A percentile compares a stretch with the other conserved stretches of the same genome.
Evolutionary conservation across 1,140 invertebrate species (phyloP).

Genomic region (Caenorhabditis latens): DNA sequence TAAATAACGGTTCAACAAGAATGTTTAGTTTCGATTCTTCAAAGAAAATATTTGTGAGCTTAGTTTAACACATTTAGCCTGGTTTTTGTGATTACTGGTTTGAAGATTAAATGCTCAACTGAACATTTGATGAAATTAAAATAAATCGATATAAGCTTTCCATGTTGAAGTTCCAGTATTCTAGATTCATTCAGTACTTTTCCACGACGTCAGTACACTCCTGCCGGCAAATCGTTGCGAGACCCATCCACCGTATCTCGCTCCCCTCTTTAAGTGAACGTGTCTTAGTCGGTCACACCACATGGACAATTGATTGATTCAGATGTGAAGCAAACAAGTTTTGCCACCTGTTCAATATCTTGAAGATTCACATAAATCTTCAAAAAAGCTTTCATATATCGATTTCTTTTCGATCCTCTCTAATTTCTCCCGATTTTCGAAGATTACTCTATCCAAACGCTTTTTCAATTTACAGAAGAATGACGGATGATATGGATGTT

Average conservation of each 20-base stretch:
- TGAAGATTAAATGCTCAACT: no score
- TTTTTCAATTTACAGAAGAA: constrained; percentile 12
- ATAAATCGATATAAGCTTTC: no score
- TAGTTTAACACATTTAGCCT: no score
- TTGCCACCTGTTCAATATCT: constrained; percentile 30
- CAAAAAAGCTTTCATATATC: neutral
- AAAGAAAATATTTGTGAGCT: no score
- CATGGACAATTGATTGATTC: constrained; percentile 13
- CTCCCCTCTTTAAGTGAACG: constrained; percentile 24
- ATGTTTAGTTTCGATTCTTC: no score
- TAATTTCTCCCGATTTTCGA: neutral
- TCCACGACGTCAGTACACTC: constrained; percentile 4
- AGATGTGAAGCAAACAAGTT: constrained; percentile 10
- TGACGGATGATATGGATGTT: constrained; percentile 23
- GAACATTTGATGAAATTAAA: no score
- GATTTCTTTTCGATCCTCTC: neutral
- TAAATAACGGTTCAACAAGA: no score
- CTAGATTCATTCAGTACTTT: neutral
- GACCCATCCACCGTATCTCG: neutral
- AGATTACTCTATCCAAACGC: no score
- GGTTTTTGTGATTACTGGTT: no score
- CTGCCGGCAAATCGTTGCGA: constrained; percentile 18
- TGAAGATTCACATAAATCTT: neutral
- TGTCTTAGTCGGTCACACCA: constrained; percentile 50
- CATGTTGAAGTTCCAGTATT: no score